Evolutionary conservation across 2,113 vertebrate species (phyloP).

Genomic region (Dolichallabes microphthalmus): DNA sequence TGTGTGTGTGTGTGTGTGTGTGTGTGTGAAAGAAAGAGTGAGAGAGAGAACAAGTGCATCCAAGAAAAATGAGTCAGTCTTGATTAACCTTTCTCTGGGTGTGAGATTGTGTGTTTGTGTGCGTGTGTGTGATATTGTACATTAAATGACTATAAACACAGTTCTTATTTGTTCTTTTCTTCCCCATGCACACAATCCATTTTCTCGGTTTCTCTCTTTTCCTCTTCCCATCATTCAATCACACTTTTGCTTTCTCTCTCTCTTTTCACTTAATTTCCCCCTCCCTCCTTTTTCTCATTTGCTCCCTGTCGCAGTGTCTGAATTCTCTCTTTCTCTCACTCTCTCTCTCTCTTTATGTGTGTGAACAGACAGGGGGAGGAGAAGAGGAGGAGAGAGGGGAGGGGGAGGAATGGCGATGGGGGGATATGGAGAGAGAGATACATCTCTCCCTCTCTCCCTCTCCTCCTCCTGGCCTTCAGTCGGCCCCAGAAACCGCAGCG

Average conservation of each 20-base stretch:
- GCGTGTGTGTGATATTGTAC: not conserved
- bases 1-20: conserved; percentile 18
- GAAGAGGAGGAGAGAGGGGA: conserved; percentile 50
- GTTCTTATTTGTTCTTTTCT: conserved; percentile 10
- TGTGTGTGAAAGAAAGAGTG: not conserved
- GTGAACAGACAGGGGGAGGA: conserved; percentile 19
- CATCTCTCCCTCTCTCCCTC: conserved; percentile 73
- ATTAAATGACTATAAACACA: conserved; percentile 25
- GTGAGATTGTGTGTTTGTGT: not conserved
- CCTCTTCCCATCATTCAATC: not conserved
- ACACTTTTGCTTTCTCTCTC: conserved; percentile 20
- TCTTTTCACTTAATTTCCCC: conserved; percentile 47
- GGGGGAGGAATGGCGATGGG: conserved; percentile 77
- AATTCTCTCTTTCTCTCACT: conserved; percentile 44
- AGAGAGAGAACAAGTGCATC: conserved; percentile 13
- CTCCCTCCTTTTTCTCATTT: conserved; percentile 40
- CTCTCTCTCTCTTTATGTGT: conserved; percentile 46
- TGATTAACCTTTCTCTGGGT: conserved; percentile 34
- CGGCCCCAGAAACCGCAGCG: conserved; percentile 89
- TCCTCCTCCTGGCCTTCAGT: conserved; percentile 88
- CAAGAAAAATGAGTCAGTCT: conserved; percentile 29
- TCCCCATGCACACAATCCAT: conserved; percentile 41
- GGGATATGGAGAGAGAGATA: conserved; percentile 76
- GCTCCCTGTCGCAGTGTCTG: conserved; percentile 55
- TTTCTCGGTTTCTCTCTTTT: conserved; percentile 15